Evolutionary conservation across 2,797 vertebrate species (phyloP), one percentile per base, ranked within the genome.

Genomic region (Delichon dasypus): DNA sequence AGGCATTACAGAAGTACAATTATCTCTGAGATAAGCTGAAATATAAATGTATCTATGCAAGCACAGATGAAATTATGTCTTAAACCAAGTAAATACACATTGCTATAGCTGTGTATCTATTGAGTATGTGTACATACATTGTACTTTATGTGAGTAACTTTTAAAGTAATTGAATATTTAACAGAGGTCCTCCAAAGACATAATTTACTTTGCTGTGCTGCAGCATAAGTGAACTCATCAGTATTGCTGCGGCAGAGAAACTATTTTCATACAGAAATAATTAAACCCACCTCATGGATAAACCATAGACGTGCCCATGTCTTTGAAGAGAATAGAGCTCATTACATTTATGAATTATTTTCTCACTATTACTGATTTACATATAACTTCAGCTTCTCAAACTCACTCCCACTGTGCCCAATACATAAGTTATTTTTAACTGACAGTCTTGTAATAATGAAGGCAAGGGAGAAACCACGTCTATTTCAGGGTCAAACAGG

Each of bases 391-490:
- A 91, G 20, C 51, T 93, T 81, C 77, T 82, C 90, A 57, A 94
- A 87, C 61, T 82, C 66, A 93, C 88, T 94, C 90, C 88, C 83
- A 76, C 83, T 79, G 91, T 26, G n/a, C 81, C 66, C 85, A 87
- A 67, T 44, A 66, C 11, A 4, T 4, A 64, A 60, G 50, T 51
- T 91, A 94, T 76, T 95, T 96, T 95, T 93, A 96, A 86, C 65
- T 50, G 66, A 66, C 26, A 88, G 70, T 48, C 85, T 87, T 65
- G 64, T 88, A 97, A 88, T 86, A 92, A 87, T 3, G 73, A 50
- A 64, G 53, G 72, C 80, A 82, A 92, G 74, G 83, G 47, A 96
- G 70, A 94, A 93, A 84, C 50, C 45, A 86, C 83, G 44, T 86
- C 25, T 71, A 76, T 12, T 85, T 78, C 67, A 48, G 80, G 95